phyloP scores from a whole-genome alignment of 2,113 vertebrate genomes.

The Cyanistes caeruleus region DNA sequence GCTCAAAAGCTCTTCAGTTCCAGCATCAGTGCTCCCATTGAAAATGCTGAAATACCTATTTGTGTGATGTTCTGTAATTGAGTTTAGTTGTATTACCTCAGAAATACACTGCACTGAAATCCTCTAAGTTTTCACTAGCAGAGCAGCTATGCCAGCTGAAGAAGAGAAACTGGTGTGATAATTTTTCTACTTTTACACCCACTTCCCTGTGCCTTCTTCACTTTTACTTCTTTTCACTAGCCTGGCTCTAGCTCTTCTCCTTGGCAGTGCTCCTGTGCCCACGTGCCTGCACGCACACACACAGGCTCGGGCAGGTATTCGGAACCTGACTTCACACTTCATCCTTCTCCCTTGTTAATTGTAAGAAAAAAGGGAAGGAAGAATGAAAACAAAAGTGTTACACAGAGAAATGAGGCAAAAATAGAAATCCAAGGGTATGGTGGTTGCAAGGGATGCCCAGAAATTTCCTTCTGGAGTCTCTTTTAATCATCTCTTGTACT shows the following conservation, averaged over 20 bases:
- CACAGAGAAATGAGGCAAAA: neutral
- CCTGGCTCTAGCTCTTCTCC: neutral
- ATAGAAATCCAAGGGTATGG: neutral
- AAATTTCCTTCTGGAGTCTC: constrained; percentile 7
- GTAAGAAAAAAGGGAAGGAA: neutral
- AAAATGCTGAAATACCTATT: neutral
- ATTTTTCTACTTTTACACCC: neutral
- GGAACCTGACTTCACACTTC: neutral
- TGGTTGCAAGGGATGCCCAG: neutral
- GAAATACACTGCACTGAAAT: neutral
- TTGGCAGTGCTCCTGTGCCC: neutral
- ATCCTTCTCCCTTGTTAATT: neutral
- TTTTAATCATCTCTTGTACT: neutral
- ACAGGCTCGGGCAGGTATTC: neutral
- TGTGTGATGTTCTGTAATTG: neutral
- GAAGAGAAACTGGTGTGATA: neutral
- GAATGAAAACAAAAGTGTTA: neutral
- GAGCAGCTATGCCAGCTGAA: neutral
- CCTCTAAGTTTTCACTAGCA: neutral
- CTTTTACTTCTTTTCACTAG: neutral
- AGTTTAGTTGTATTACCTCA: neutral
- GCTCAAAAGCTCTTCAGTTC: neutral
- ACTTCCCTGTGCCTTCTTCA: neutral
- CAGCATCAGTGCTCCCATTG: neutral
- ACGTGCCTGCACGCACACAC: neutral